Percentiles rank a stretch among this genome's conserved stretches.
phyloP scores from a whole-genome alignment of 1,140 invertebrate genomes.

The Cydia amplana region DNA sequence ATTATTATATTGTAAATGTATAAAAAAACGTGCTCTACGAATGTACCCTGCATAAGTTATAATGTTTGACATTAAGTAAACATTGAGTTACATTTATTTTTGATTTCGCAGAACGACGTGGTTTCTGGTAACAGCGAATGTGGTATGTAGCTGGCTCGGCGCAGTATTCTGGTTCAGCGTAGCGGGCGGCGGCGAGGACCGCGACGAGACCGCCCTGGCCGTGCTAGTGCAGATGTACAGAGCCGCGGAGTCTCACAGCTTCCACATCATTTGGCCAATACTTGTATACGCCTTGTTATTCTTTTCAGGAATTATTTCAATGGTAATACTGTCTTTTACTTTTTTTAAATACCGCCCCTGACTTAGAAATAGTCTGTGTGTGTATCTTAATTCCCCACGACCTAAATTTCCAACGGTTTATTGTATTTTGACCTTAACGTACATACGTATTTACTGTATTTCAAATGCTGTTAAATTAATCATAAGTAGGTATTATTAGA shows the following conservation, averaged over 20 bases:
- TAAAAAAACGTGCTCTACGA: too few species aligned
- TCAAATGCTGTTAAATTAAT: too few species aligned
- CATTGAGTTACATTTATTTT: not conserved
- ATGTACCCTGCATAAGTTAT: too few species aligned
- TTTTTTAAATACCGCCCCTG: not conserved
- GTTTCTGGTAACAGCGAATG: slow-evolving; percentile 45
- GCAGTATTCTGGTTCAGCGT: slow-evolving; percentile 61
- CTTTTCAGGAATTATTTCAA: slow-evolving; percentile 58
- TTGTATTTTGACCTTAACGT: too few species aligned
- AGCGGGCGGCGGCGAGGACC: slow-evolving; percentile 38
- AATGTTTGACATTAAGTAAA: too few species aligned
- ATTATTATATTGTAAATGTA: too few species aligned
- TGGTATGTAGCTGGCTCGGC: slow-evolving; percentile 53
- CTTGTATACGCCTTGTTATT: slow-evolving; percentile 51
- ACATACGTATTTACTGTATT: too few species aligned
- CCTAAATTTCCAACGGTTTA: too few species aligned
- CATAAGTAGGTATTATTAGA: too few species aligned
- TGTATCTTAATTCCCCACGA: too few species aligned
- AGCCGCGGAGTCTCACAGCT: slow-evolving; percentile 40
- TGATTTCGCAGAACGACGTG: slow-evolving; percentile 54
- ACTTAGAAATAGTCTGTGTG: not conserved
- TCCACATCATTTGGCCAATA: slow-evolving; percentile 51
- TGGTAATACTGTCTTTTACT: slow-evolving; percentile 47
- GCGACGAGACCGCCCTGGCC: slow-evolving; percentile 45
- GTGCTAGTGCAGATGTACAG: slow-evolving; percentile 53